These are phyloP conservation scores for Procambarus clarkii DNA, from an alignment of 1,140 invertebrate genomes.

Conservation along the genomic window DNA sequence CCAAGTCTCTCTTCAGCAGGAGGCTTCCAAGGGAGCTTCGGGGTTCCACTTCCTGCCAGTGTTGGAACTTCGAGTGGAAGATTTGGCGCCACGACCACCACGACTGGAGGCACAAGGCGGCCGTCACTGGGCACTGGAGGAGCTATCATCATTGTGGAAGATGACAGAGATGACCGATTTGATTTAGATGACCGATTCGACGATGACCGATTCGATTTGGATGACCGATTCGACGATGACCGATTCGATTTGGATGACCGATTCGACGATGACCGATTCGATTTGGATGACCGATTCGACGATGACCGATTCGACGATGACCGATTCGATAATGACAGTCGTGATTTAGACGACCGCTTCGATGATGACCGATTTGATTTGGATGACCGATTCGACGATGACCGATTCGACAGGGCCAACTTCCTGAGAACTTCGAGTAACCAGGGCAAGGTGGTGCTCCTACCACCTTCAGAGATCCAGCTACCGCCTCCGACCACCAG, in stretches of 20 bases:
- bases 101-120: background rate
- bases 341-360: constrained; percentile 40
- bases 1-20: background rate
- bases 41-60: background rate
- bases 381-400: constrained; percentile 49
- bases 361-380: constrained; percentile 41
- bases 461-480: constrained; percentile 46
- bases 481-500: constrained; percentile 19
- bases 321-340: constrained; percentile 43
- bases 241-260: constrained; percentile 43
- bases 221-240: constrained; percentile 38
- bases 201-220: background rate
- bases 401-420: constrained; percentile 23
- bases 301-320: constrained; percentile 47
- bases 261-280: constrained; percentile 28
- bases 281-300: constrained; percentile 45
- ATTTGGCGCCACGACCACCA: background rate
- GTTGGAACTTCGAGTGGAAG: background rate
- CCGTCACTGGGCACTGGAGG: constrained; percentile 10
- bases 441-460: background rate
- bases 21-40: background rate
- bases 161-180: constrained; percentile 21
- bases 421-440: background rate
- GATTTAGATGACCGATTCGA: constrained; percentile 43
- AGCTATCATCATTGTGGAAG: constrained; percentile 45